Percentiles rank a stretch among this genome's conserved stretches.
Evolutionary conservation across 2,888 invertebrate species (phyloP).

Genomic region (Acronicta leporina): DNA sequence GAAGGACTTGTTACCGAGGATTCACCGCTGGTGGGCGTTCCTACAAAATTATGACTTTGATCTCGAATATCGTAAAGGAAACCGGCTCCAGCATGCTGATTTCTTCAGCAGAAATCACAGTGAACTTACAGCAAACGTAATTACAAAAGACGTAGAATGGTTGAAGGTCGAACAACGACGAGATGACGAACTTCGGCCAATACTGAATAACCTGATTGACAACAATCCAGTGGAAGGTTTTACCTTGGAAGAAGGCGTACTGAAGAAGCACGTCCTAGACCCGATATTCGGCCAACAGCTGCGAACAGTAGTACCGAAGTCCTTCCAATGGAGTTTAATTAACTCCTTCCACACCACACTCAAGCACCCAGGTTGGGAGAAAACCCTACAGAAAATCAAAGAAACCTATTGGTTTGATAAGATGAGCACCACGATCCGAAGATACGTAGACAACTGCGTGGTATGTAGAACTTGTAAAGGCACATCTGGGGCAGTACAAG

Average conservation of each 20-base stretch:
- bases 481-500: background rate
- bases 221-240: background rate
- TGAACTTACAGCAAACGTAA: background rate
- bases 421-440: background rate
- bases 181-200: background rate
- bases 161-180: background rate
- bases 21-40: too few species aligned
- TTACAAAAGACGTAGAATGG: background rate
- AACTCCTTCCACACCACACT: background rate
- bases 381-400: background rate
- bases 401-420: background rate
- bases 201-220: background rate
- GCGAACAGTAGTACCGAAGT: background rate
- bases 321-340: background rate
- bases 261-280: background rate
- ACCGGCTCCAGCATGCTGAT: background rate
- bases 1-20: too few species aligned
- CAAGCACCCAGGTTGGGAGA: slow-evolving; percentile 11
- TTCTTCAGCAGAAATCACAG: background rate
- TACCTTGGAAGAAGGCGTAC: background rate
- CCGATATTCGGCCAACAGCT: background rate
- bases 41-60: background rate
- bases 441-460: background rate
- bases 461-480: background rate
- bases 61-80: background rate